A percentile compares a stretch with the other conserved stretches of the same genome.
Conservation (phyloP, 2,113 vertebrate genomes). For the Anhinga anhinga region DNA sequence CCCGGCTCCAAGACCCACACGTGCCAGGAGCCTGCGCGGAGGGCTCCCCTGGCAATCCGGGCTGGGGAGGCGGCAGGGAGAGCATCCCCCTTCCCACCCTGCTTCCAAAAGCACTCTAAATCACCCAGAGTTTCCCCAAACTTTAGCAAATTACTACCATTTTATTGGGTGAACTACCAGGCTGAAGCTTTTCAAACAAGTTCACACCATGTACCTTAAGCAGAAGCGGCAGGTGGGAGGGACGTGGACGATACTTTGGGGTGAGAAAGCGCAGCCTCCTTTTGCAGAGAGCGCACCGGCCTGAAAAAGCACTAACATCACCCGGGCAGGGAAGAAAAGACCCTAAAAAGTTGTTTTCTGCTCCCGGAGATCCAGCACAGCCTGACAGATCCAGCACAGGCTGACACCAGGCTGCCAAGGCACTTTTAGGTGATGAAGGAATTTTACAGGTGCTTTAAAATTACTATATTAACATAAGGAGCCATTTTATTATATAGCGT, state of each 20-base stretch:
- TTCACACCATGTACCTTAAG: not conserved
- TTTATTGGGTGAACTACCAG: rapidly evolving
- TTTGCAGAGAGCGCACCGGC: rapidly evolving
- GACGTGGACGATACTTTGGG: rapidly evolving
- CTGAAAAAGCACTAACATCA: not conserved
- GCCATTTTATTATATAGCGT: not conserved
- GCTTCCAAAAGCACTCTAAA: not conserved
- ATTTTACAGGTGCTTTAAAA: not conserved
- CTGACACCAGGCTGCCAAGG: not conserved
- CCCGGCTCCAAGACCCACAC: not conserved
- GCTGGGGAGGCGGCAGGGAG: not conserved
- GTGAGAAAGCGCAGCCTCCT: not conserved
- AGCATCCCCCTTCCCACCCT: not conserved
- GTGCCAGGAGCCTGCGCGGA: not conserved
- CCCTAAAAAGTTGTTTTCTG: not conserved
- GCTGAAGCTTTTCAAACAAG: not conserved
- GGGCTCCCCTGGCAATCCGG: not conserved
- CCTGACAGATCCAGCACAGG: not conserved
- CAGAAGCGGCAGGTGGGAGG: not conserved
- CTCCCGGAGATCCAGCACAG: not conserved
- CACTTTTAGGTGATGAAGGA: not conserved
- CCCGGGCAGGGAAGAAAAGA: not conserved
- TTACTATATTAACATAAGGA: not conserved
- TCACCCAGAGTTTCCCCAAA: not conserved
- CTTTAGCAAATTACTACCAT: not conserved